A percentile compares a stretch with the other conserved stretches of the same genome.
phyloP scores from a whole-genome alignment of 2,888 invertebrate genomes.

The Leuctra nigra region DNA sequence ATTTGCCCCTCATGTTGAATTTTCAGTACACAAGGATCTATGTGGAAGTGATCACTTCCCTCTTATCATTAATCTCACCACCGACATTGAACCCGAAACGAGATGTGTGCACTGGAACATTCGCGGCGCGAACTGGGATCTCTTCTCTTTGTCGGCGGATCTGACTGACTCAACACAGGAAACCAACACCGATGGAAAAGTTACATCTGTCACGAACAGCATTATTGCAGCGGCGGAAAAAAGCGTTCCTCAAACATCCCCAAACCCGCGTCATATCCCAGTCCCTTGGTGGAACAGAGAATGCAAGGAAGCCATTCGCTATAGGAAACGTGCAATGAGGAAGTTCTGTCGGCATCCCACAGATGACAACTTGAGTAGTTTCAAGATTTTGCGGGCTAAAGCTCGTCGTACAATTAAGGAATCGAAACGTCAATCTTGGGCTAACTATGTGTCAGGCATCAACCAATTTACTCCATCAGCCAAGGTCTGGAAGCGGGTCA shows the following conservation, averaged over 20 bases:
- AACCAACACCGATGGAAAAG: neutral
- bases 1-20: neutral
- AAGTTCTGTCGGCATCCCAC: neutral
- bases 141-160: neutral
- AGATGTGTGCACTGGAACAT: neutral
- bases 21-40: neutral
- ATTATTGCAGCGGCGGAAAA: neutral
- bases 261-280: neutral
- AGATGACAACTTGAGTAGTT: neutral
- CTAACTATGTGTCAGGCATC: neutral
- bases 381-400: neutral
- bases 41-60: neutral
- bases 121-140: neutral
- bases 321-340: neutral
- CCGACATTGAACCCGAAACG: neutral
- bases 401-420: neutral
- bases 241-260: neutral
- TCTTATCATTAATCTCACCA: neutral
- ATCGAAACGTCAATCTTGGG: neutral
- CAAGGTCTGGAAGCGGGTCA: too few species aligned
- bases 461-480: too few species aligned
- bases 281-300: slow-evolving; percentile 8
- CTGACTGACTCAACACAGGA: neutral
- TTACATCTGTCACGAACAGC: neutral
- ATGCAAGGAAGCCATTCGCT: neutral